Evolutionary conservation across 2,797 vertebrate genomes (phyloP), one percentile per base, ranked within the genome.

Genomic region (Ciconia nigra): DNA sequence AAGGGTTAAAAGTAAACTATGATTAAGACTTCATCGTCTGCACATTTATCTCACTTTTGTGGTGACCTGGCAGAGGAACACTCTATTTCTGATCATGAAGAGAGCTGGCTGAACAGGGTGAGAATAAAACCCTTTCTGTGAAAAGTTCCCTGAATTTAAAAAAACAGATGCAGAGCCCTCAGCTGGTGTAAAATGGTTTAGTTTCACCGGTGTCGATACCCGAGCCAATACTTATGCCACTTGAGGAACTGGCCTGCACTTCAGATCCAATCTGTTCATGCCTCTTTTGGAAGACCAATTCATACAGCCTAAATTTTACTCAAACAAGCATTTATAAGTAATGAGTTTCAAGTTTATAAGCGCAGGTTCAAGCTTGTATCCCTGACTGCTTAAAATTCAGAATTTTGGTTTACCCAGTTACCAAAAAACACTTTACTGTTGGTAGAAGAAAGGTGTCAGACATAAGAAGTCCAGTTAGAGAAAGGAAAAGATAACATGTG

Each of bases 21-120:
- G 92, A 95, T 89, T 87, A 96, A 97, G 90, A 77, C 39, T 84
- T 87, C 83, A 77, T 93, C 71, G 66, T 83, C 87, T 95, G 63
- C 42, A 31, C 85, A 93, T 95, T 94, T 67, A 78, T 97, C 96
- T 98, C 72, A 91, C 55, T 96, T 92, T 69, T 54, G 46, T 4
- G 39, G 71, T 84, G 52, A 83, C 77, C 92, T 95, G 93, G 95
- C 84, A 95, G 81, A 92, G 49, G 33, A 88, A 26, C 5, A 3
- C 24, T 90, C 18, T 85, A 26, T 33, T 69, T 85, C 85, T 61
- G 61, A 83, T 14, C 82, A 25, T 17, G 31, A 83, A 44, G 44
- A 52, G 8, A 86, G 83, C 74, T 83, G 89, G 49, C 31, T 69
- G 69, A 86, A 81, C 15, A 61, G 39, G 11, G 29, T 15, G 19